phyloP scores from a whole-genome alignment of 2,888 invertebrate genomes.

The Alsophila aescularia region DNA sequence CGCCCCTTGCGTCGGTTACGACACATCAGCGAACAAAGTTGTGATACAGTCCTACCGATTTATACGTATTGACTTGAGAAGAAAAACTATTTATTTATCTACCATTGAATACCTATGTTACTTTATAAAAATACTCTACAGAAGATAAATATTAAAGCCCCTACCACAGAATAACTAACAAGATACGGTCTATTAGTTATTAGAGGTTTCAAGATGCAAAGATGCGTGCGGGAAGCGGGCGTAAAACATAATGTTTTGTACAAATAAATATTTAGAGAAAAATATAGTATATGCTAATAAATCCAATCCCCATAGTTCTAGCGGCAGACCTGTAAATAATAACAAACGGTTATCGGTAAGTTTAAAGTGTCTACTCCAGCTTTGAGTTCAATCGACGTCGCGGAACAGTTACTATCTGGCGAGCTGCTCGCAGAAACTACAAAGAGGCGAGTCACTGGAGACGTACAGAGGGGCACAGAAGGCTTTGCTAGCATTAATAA shows the following conservation, averaged over 20 bases:
- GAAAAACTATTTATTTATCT: too few relatives aligned
- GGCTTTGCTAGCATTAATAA: too few relatives aligned
- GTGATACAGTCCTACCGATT: conserved; percentile 9
- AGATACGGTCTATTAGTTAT: too few relatives aligned
- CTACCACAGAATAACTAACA: too few relatives aligned
- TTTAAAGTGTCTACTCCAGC: conserved; percentile 46
- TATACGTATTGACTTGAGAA: neutral
- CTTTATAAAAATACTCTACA: too few relatives aligned
- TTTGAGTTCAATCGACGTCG: conserved; percentile 51
- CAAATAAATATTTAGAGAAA: too few relatives aligned
- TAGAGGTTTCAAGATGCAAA: too few relatives aligned
- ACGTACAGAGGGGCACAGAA: conserved; percentile 6
- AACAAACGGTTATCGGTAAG: conserved; percentile 64
- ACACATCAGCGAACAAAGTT: conserved; percentile 49
- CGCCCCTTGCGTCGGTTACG: conserved; percentile 40
- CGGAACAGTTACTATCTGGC: conserved; percentile 61
- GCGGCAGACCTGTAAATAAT: conserved; percentile 28
- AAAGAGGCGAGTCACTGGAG: conserved; percentile 42
- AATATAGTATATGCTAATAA: neutral
- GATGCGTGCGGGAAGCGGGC: too few relatives aligned
- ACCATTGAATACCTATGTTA: too few relatives aligned
- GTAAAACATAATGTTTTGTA: too few relatives aligned
- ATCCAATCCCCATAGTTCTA: too few relatives aligned
- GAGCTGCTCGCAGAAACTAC: conserved; percentile 60
- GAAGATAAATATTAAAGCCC: too few relatives aligned